These are phyloP conservation scores for Ormyrus labotus DNA, from an alignment of 2,888 invertebrate genomes.

Conservation along the genomic window DNA sequence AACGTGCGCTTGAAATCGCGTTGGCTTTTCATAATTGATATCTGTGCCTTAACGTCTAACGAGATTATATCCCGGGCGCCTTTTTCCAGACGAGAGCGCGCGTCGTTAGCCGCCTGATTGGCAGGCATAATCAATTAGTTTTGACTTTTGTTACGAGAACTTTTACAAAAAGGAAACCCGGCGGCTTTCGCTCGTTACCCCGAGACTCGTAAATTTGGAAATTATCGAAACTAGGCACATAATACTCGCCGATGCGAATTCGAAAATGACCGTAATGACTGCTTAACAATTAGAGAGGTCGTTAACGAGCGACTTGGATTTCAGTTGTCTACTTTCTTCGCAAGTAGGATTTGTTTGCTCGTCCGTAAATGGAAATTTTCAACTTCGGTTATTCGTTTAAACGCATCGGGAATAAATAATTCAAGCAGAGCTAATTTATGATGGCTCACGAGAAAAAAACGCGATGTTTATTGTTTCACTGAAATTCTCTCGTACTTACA, in stretches of 20 bases:
- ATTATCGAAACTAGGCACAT: not conserved
- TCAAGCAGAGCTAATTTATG: too few species aligned
- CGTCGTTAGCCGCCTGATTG: not conserved
- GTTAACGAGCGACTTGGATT: not conserved
- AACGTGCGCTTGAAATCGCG: not conserved
- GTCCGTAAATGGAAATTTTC: too few species aligned
- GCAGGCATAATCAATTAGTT: slow-evolving; percentile 29
- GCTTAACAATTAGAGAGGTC: slow-evolving; percentile 13
- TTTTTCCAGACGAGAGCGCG: too few species aligned
- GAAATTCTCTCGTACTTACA: too few species aligned
- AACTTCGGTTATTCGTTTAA: too few species aligned
- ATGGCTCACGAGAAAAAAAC: too few species aligned
- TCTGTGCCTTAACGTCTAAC: not conserved
- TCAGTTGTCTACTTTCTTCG: not conserved
- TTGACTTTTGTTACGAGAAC: not conserved
- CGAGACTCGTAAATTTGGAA: slow-evolving; percentile 34
- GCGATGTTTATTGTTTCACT: too few species aligned
- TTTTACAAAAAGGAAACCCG: not conserved
- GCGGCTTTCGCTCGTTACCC: slow-evolving; percentile 32
- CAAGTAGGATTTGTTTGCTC: not conserved
- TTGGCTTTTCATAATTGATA: not conserved
- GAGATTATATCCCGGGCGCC: too few species aligned
- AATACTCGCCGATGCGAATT: not conserved
- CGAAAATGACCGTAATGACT: slow-evolving; percentile 9
- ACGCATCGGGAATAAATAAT: too few species aligned